phyloP scores from a whole-genome alignment of 2,113 vertebrate genomes.

The Ciconia maguari region DNA sequence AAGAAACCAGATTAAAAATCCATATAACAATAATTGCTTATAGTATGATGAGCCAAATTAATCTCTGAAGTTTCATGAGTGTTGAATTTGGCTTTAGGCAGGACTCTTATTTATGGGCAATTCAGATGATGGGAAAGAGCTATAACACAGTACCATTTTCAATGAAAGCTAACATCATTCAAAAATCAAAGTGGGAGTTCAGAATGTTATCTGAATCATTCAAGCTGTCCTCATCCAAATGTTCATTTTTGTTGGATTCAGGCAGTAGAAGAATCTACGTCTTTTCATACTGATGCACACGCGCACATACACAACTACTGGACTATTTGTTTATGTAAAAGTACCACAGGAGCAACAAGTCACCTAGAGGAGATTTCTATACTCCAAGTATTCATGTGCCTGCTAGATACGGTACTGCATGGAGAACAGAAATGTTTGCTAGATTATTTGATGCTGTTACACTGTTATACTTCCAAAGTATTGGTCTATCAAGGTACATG shows the following conservation, averaged over 20 bases:
- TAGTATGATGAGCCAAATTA: neutral
- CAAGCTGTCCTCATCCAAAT: neutral
- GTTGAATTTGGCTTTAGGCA: neutral
- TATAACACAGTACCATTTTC: neutral
- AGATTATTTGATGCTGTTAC: neutral
- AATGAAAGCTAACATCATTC: neutral
- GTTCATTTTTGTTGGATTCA: neutral
- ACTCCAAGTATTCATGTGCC: neutral
- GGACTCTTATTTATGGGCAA: neutral
- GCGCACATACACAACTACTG: neutral
- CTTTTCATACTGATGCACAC: neutral
- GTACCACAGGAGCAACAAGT: neutral
- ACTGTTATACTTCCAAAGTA: neutral
- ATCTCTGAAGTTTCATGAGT: neutral
- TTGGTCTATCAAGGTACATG: neutral
- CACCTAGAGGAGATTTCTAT: neutral
- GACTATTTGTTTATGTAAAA: neutral
- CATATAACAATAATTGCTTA: neutral
- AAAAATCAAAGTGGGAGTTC: neutral
- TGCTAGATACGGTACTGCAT: neutral
- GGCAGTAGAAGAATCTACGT: neutral
- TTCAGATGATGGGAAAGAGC: neutral
- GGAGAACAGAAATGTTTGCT: neutral
- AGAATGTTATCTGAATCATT: neutral
- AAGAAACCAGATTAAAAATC: slow-evolving; percentile 8